Conservation (phyloP, 2,797 vertebrate species). For the Betta splendens region DNA sequence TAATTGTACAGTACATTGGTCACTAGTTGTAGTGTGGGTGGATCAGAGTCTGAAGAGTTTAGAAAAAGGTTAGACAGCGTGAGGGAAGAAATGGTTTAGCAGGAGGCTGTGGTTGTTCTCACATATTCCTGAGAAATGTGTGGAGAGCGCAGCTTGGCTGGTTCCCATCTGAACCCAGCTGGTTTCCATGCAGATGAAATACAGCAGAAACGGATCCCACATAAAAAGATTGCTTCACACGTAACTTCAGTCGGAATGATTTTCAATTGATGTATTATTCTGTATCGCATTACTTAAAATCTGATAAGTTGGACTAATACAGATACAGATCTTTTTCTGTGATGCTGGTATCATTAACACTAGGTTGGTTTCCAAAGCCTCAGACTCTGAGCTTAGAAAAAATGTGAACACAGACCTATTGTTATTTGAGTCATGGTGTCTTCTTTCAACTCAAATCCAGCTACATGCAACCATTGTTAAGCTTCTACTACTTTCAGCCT, state of each 20-base stretch:
- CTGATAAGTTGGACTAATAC: too few species aligned
- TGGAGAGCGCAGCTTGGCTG: slow-evolving; percentile 21
- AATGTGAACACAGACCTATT: slow-evolving; percentile 43
- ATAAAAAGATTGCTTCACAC: slow-evolving; percentile 12
- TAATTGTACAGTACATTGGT: not conserved
- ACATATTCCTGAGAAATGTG: slow-evolving; percentile 46
- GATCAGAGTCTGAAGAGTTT: slow-evolving; percentile 23
- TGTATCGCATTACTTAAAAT: not conserved
- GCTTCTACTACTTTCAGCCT: not conserved
- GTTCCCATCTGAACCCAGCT: slow-evolving; percentile 17
- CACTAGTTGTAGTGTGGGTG: too few species aligned
- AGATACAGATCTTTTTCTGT: slow-evolving; percentile 5
- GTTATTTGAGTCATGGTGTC: slow-evolving; percentile 53
- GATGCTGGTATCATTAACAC: slow-evolving; percentile 33
- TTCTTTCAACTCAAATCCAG: slow-evolving; percentile 37
- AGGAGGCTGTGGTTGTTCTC: slow-evolving; percentile 53
- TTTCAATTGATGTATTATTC: slow-evolving; percentile 14
- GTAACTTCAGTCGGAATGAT: slow-evolving; percentile 1
- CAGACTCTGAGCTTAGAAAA: slow-evolving; percentile 46
- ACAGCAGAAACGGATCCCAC: slow-evolving; percentile 11
- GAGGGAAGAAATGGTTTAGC: slow-evolving; percentile 24
- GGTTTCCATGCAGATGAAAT: slow-evolving; percentile 11
- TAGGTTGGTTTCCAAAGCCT: slow-evolving; percentile 44
- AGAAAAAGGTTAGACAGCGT: slow-evolving; percentile 1
- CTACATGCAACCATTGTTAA: slow-evolving; percentile 2